These are phyloP conservation scores for Pan troglodytes DNA, from an alignment of 2,113 vertebrate genomes.

Conservation along the genomic window NHGRI_mPanTro3-v2.1_pri NC_072408.2:21103501-21104000, in stretches of 20 bases:
- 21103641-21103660: background rate
- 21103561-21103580: background rate
- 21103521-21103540: conserved; percentile 11
- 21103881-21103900: conserved; percentile 37
- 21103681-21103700: background rate
- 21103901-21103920: background rate
- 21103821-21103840: background rate
- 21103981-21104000: background rate
- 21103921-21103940: background rate
- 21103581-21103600: background rate
- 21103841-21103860: conserved; percentile 8
- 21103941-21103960: background rate
- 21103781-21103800: background rate
- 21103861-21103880: background rate
- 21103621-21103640: background rate
- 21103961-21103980: background rate
- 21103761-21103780: background rate
- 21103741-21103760: background rate
- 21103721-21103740: background rate
- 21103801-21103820: conserved; percentile 28
- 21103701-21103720: background rate
- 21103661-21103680: background rate
- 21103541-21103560: conserved; percentile 44
- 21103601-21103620: background rate
- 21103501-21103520: conserved; percentile 15